phyloP scores from a whole-genome alignment of 30 jellyfish, hydroid and myxozoan genomes.

The Rhopilema esculentum region DNA sequence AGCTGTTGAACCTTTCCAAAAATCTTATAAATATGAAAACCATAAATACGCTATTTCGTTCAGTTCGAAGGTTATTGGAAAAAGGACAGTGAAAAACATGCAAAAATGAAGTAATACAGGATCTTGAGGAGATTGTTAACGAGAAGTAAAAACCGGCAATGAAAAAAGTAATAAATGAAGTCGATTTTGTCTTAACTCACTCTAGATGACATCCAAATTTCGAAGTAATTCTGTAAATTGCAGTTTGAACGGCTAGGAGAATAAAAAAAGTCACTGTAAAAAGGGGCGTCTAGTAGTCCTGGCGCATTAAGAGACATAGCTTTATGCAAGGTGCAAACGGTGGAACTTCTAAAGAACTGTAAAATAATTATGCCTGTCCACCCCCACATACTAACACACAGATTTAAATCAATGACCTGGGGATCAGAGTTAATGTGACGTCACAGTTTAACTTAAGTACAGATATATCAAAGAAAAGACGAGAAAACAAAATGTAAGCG shows the following conservation, averaged over 20 bases:
- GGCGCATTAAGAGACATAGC: neutral
- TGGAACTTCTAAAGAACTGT: too few relatives aligned
- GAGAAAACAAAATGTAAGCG: too few relatives aligned
- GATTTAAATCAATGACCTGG: too few relatives aligned
- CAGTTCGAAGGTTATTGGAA: neutral
- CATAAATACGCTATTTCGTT: neutral
- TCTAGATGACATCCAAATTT: slow-evolving; percentile 65
- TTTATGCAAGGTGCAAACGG: too few relatives aligned
- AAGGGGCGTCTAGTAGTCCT: neutral
- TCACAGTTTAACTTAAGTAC: too few relatives aligned
- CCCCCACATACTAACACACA: too few relatives aligned
- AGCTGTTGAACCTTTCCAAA: neutral
- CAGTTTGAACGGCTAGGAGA: slow-evolving; percentile 67
- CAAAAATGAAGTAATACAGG: neutral
- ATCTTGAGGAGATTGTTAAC: neutral
- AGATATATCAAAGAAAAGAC: too few relatives aligned
- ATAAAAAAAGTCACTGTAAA: neutral
- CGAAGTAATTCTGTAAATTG: slow-evolving; percentile 61
- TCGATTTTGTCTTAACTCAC: slow-evolving; percentile 11
- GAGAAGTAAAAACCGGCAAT: neutral
- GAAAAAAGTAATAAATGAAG: neutral
- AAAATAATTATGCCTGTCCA: too few relatives aligned
- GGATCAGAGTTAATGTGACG: too few relatives aligned
- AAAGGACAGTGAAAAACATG: neutral
- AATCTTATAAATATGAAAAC: too few relatives aligned